These are phyloP conservation scores for Calycopis cecrops DNA, from an alignment of 1,140 invertebrate genomes.

Conservation along the genomic window DNA sequence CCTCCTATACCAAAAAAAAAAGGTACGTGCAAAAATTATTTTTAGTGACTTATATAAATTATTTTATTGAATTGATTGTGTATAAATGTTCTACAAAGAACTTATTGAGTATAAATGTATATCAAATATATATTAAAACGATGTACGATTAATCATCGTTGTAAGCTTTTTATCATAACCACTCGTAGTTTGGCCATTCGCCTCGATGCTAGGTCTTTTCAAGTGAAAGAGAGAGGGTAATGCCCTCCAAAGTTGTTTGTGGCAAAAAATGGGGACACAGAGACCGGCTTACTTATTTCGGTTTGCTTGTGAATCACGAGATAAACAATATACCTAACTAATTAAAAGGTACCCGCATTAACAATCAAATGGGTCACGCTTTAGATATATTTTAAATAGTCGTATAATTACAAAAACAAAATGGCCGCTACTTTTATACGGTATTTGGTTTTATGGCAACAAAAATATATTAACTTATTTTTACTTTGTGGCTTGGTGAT, in stretches of 20 bases:
- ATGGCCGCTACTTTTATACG: too few species aligned
- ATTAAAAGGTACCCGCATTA: conserved; percentile 36
- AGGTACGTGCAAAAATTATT: too few species aligned
- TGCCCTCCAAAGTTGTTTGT: conserved; percentile 70
- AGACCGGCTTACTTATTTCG: conserved; percentile 67
- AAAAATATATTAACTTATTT: too few species aligned
- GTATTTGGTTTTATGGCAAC: too few species aligned
- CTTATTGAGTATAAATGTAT: conserved; percentile 1
- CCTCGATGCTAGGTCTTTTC: conserved; percentile 54
- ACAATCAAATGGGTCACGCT: conserved; percentile 30
- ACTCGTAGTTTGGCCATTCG: conserved; percentile 40
- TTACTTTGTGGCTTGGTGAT: too few species aligned
- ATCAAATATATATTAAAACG: conserved; percentile 4
- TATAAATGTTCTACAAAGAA: too few species aligned
- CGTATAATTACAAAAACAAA: too few species aligned
- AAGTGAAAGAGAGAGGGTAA: conserved; percentile 62
- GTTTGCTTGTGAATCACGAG: conserved; percentile 64
- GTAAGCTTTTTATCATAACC: conserved; percentile 22
- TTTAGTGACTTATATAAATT: too few species aligned
- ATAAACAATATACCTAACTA: conserved; percentile 54
- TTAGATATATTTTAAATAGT: conserved; percentile 14
- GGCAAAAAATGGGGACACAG: conserved; percentile 69
- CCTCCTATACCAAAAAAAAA: too few species aligned
- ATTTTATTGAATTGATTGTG: too few species aligned
- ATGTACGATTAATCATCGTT: conserved; percentile 7